These are phyloP conservation scores for Platichthys flesus DNA, from an alignment of 2,113 vertebrate species.

Conservation along the genomic window DNA sequence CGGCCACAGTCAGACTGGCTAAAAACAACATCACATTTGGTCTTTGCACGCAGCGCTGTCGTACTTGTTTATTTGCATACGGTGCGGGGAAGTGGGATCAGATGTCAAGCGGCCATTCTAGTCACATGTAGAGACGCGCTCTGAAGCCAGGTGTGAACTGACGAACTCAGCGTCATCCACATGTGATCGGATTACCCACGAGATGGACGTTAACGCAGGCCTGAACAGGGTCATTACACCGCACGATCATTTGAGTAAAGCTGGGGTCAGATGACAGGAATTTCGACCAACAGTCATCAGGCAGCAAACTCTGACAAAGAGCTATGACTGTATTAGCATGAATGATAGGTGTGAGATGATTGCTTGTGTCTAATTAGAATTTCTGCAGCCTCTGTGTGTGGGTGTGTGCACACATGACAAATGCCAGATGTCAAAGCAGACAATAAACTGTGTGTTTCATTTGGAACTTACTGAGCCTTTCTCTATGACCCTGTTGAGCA, in stretches of 20 bases:
- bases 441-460: not conserved
- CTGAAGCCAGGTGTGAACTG: not conserved
- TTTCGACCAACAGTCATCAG: not conserved
- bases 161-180: not conserved
- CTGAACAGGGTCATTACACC: not conserved
- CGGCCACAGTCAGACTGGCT: not conserved
- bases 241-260: not conserved
- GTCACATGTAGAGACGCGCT: not conserved
- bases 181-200: not conserved
- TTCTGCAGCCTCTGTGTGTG: conserved; percentile 19
- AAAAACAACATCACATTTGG: not conserved
- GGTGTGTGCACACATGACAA: not conserved
- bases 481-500: conserved; percentile 97
- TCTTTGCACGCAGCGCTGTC: not conserved
- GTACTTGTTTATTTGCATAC: not conserved
- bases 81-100: not conserved
- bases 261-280: too few relatives aligned
- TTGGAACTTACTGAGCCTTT: conserved; percentile 91
- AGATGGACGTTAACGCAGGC: not conserved
- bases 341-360: conserved; percentile 1
- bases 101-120: not conserved
- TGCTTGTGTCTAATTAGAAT: conserved; percentile 17
- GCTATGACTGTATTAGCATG: not conserved
- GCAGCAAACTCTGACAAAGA: not conserved
- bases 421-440: conserved; percentile 23